Evolutionary conservation across 1,140 invertebrate species (phyloP), one percentile per base, ranked within the genome.

Genomic region (Ericerus pela): DNA sequence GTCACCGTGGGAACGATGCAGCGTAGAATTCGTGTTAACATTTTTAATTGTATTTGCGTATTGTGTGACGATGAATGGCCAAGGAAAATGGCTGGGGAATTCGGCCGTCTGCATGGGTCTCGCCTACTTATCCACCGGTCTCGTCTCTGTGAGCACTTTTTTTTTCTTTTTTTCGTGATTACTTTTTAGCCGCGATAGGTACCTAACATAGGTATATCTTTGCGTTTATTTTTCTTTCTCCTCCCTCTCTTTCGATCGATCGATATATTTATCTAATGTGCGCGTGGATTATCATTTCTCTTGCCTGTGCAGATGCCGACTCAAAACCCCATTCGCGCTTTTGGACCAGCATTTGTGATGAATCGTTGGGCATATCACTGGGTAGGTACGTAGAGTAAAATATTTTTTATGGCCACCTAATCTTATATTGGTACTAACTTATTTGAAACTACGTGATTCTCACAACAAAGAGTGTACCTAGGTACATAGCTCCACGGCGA

Each of bases 361-460:
- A 88, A 88, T 63, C 79, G 79, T 61, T 95, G 87, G 85, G 81
- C 86, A 29, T 77, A 82, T 61, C 90, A 93, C 64, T 95, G 90
- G 90, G 88, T 79, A 68, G n/a, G n/a, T n/a, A n/a, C n/a, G n/a
- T n/a, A n/a, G n/a, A n/a, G n/a, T n/a, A n/a, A n/a, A n/a, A n/a
- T n/a, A n/a, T n/a, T n/a, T n/a, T n/a, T n/a, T n/a, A n/a, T n/a
- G n/a, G n/a, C n/a, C n/a, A n/a, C n/a, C n/a, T n/a, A n/a, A n/a
- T n/a, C n/a, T n/a, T n/a, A n/a, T n/a, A n/a, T n/a, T n/a, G n/a
- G n/a, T n/a, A n/a, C n/a, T n/a, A n/a, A n/a, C n/a, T n/a, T n/a
- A n/a, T n/a, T n/a, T n/a, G n/a, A n/a, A n/a, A n/a, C n/a, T n/a
- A n/a, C n/a, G n/a, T n/a, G n/a, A n/a, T n/a, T n/a, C n/a, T n/a